phyloP scores from a whole-genome alignment of 2,113 vertebrate genomes.

The Piaya cayana region DNA sequence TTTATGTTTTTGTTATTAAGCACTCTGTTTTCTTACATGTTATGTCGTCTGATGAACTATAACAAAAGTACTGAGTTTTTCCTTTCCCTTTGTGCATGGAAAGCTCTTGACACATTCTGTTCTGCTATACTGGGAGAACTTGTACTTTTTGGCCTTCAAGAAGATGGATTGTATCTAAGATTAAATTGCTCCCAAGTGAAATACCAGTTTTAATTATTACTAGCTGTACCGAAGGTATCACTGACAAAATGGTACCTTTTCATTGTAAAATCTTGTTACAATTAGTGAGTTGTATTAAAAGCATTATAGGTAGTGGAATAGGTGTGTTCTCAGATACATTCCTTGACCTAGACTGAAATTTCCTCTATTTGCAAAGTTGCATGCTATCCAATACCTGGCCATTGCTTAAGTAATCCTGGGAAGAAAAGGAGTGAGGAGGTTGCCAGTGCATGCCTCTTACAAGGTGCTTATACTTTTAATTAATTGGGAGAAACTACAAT shows the following conservation, averaged over 20 bases:
- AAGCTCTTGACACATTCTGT: neutral
- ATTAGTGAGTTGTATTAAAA: neutral
- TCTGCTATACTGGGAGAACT: neutral
- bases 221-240: neutral
- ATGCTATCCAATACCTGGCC: neutral
- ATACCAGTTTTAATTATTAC: neutral
- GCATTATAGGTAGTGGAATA: rapidly evolving
- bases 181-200: neutral
- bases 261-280: neutral
- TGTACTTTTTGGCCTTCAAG: neutral
- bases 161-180: neutral
- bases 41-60: neutral
- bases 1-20: neutral
- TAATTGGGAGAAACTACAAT: neutral
- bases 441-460: neutral
- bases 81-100: neutral
- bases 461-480: neutral
- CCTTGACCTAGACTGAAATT: neutral
- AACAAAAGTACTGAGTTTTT: neutral
- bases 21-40: neutral
- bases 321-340: neutral
- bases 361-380: neutral
- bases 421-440: neutral
- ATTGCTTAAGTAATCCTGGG: neutral
- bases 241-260: neutral